Evolutionary conservation across 2,888 invertebrate genomes (phyloP).

Genomic region (Tiliacea aurago): DNA sequence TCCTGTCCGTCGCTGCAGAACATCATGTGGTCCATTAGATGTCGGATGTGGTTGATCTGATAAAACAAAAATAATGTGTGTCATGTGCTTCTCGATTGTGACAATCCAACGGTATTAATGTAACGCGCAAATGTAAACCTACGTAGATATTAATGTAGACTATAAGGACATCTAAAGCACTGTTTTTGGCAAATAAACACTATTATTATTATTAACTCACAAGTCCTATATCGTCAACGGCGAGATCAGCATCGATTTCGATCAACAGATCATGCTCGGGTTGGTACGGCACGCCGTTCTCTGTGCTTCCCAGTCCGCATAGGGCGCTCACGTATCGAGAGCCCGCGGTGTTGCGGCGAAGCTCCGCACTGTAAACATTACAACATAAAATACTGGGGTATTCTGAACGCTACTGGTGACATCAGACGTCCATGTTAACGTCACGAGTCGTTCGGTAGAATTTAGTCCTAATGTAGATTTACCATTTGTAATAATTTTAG

Average conservation of each 20-base stretch:
- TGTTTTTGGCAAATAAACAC: neutral
- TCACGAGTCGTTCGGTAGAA: too few species aligned
- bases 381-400: neutral
- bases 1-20: conserved; percentile 80
- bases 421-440: neutral
- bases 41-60: conserved; percentile 94
- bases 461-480: too few species aligned
- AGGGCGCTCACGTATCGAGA: conserved; percentile 94
- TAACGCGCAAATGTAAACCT: neutral
- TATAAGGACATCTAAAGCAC: neutral
- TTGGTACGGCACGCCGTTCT: conserved; percentile 90
- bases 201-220: conserved; percentile 78
- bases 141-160: neutral
- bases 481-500: too few species aligned
- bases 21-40: conserved; percentile 93
- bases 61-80: neutral
- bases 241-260: conserved; percentile 94
- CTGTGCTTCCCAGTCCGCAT: conserved; percentile 95
- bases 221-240: conserved; percentile 91
- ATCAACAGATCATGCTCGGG: conserved; percentile 96
- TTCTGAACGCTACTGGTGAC: neutral
- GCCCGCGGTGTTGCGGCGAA: conserved; percentile 92
- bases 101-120: neutral
- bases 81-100: neutral
- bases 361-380: conserved; percentile 90